Percentiles rank a stretch among this genome's conserved stretches.
These are phyloP conservation scores for Hemiprocne comata DNA, from an alignment of 2,113 vertebrate genomes.

Conservation along the genomic window DNA sequence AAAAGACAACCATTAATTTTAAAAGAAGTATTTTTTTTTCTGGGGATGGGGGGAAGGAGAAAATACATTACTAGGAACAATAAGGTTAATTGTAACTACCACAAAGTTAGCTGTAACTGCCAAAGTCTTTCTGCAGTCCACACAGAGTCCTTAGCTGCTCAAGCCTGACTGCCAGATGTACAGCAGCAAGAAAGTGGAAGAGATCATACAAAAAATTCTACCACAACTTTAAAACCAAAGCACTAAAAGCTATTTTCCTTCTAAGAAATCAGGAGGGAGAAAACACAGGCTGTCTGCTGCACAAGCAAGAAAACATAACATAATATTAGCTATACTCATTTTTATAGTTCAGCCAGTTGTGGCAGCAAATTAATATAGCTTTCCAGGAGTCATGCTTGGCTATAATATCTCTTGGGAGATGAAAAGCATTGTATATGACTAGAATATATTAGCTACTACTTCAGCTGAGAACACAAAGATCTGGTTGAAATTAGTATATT, in stretches of 20 bases:
- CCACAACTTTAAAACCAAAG: background rate
- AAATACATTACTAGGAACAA: background rate
- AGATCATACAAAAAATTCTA: constrained; percentile 3
- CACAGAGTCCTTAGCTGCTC: background rate
- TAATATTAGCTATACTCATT: constrained; percentile 11
- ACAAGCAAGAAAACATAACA: constrained; percentile 9
- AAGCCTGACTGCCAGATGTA: background rate
- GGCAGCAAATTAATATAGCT: constrained; percentile 1
- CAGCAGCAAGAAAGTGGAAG: background rate
- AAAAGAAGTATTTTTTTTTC: background rate
- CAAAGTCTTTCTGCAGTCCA: background rate
- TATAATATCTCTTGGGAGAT: constrained; percentile 4
- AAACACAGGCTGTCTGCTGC: constrained; percentile 12
- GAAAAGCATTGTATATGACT: background rate
- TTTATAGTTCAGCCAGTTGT: constrained; percentile 8
- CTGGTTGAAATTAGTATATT: constrained; percentile 60
- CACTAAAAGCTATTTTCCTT: background rate
- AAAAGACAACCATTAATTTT: background rate
- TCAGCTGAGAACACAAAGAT: constrained; percentile 7
- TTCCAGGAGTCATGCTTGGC: constrained; percentile 39
- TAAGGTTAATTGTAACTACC: background rate
- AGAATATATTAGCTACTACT: constrained; percentile 16
- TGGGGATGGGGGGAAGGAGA: rapidly evolving
- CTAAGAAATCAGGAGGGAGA: background rate
- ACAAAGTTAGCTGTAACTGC: background rate